phyloP scores from a whole-genome alignment of 2,113 vertebrate genomes.

The Cyphomyrus discorhynchus region DNA sequence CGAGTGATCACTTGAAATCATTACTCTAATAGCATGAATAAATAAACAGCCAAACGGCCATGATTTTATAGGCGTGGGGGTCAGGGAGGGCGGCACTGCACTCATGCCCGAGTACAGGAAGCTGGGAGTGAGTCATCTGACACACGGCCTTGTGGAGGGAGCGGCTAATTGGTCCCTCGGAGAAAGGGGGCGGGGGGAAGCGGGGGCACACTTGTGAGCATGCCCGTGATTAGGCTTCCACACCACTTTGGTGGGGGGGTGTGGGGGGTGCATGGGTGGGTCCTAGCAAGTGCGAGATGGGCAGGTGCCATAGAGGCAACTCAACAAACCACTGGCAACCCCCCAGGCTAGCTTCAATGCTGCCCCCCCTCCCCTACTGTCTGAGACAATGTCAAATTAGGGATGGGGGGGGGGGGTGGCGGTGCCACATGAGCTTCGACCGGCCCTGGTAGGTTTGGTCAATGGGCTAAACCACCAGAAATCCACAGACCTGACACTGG shows the following conservation, averaged over 20 bases:
- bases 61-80: background rate
- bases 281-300: background rate
- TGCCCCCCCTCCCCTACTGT: background rate
- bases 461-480: background rate
- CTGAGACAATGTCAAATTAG: background rate
- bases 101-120: background rate
- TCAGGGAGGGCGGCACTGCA: background rate
- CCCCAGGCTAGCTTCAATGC: background rate
- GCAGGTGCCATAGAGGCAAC: background rate
- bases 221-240: background rate
- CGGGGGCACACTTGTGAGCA: background rate
- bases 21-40: background rate
- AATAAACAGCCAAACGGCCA: background rate
- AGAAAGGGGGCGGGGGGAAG: background rate
- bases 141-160: background rate
- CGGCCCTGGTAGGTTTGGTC: background rate
- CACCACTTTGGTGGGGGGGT: background rate
- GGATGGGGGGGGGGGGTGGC: background rate
- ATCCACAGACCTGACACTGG: background rate
- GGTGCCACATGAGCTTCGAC: background rate
- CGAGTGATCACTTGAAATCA: background rate
- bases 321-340: background rate
- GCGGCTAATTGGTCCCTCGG: conserved; percentile 5
- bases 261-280: background rate
- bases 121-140: conserved; percentile 1